These are phyloP conservation scores for Struthio camelus DNA, from an alignment of 2,113 vertebrate genomes.

Conservation along the genomic window DNA sequence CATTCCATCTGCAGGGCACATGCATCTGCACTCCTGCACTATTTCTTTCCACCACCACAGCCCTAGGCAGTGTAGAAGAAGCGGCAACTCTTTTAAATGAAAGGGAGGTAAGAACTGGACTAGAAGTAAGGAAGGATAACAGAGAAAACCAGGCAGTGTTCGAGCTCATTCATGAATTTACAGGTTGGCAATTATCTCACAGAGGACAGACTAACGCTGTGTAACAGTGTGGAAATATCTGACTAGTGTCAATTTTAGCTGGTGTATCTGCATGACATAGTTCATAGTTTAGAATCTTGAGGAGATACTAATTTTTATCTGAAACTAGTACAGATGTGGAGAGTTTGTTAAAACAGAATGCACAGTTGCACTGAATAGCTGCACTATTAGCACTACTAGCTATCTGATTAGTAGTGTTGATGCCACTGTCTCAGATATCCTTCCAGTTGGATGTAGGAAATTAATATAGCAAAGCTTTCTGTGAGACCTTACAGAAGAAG, in stretches of 20 bases:
- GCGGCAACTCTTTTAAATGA: background rate
- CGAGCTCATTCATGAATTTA: background rate
- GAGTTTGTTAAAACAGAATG: background rate
- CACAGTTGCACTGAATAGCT: background rate
- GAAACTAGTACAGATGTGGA: background rate
- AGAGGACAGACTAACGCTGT: background rate
- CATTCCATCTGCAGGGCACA: background rate
- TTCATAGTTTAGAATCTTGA: background rate
- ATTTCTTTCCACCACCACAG: background rate
- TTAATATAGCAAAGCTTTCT: background rate
- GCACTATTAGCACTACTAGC: background rate
- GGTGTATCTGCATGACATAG: background rate
- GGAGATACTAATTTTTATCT: background rate
- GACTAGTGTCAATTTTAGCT: background rate
- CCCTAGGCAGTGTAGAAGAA: background rate
- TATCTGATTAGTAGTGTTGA: background rate
- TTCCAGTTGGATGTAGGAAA: background rate
- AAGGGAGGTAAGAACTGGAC: background rate
- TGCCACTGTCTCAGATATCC: background rate
- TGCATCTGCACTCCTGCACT: rapidly evolving
- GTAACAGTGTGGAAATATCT: background rate
- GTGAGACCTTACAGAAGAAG: background rate
- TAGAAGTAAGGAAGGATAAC: background rate
- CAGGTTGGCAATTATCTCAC: background rate
- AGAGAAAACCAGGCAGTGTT: background rate